Evolutionary conservation across 2,113 vertebrate species (phyloP), one percentile per base, ranked within the genome.

Genomic region (Montifringilla adamsi): DNA sequence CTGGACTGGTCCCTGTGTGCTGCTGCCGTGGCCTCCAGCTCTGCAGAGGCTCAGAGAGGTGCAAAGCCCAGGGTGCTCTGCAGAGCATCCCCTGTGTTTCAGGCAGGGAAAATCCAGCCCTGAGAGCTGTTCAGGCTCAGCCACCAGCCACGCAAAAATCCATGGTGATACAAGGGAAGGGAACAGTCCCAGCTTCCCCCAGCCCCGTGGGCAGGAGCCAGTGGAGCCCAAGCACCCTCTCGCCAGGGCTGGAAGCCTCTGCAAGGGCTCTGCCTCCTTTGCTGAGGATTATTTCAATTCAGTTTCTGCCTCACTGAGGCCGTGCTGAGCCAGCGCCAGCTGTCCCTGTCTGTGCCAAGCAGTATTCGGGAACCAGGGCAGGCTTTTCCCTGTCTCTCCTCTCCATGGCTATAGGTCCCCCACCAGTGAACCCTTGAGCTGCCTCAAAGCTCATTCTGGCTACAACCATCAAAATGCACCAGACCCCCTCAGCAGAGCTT

Each of bases 161-260:
- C 22, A 5, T 2, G 3, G 69, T 3, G 1, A 31, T 39, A 7
- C 3, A 0, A 1, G 39, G 49, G 28, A 68, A 41, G 39, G 39
- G 66, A 75, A 18, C 2, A 3, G 37, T 43, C 50, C 43, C 33
- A 27, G 80, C 64, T 59, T 26, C 10, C 35, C 16, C 31, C 41
- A 47, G 41, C 41, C 44, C 67, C 0, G 0, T 0, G 0, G 47
- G 63, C 75, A 64, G 66, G 64, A 82, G 77, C 14, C 1, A 0
- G 17, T 33, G 31, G 59, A 84, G 79, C 24, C 9, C 4, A 41
- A 52, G 30, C 64, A 49, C 8, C 68, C 82, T 88, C 76, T 87
- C 0, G 0, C 23, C 15, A 27, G 75, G 37, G 31, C 72, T 69
- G 44, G 52, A 66, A 84, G 81, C 27, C 30, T 86, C 68, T 62